A percentile compares a stretch with the other conserved stretches of the same genome.
Conservation (phyloP, 2,888 invertebrate species). For the Phoenoteleia sp. region DNA sequence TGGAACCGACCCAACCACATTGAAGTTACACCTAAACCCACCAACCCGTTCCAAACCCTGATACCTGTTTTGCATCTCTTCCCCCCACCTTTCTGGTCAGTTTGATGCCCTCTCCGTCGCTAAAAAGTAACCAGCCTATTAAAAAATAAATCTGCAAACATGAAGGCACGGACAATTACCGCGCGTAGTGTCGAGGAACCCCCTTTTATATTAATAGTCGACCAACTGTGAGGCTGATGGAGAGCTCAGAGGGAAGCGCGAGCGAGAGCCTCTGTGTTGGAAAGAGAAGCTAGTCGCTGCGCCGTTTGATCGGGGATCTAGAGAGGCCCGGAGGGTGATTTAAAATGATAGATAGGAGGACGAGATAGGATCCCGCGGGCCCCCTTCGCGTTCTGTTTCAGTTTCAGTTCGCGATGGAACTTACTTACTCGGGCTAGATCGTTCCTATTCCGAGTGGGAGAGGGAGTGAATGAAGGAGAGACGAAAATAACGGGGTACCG, state of each 20-base stretch:
- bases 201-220: slow-evolving; percentile 86
- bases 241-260: slow-evolving; percentile 77
- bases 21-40: too few relatives aligned
- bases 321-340: slow-evolving; percentile 81
- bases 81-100: slow-evolving; percentile 17
- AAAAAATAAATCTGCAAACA: slow-evolving; percentile 83
- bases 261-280: slow-evolving; percentile 65
- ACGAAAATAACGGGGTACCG: slow-evolving; percentile 1
- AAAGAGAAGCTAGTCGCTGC: slow-evolving; percentile 66
- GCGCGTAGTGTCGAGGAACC: slow-evolving; percentile 85
- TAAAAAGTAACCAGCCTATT: slow-evolving; percentile 68
- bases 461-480: slow-evolving; percentile 33
- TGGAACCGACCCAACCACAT: too few relatives aligned
- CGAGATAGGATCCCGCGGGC: slow-evolving; percentile 83
- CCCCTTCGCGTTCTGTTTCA: slow-evolving; percentile 84
- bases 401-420: slow-evolving; percentile 84
- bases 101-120: slow-evolving; percentile 71
- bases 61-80: not conserved
- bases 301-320: slow-evolving; percentile 75
- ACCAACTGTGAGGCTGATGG: slow-evolving; percentile 83
- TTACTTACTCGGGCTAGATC: slow-evolving; percentile 79
- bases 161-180: slow-evolving; percentile 83
- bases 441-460: slow-evolving; percentile 51
- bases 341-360: slow-evolving; percentile 86
- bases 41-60: not conserved